Conservation (phyloP, 2,888 invertebrate genomes). For the Tetrapedia diversipes region DNA sequence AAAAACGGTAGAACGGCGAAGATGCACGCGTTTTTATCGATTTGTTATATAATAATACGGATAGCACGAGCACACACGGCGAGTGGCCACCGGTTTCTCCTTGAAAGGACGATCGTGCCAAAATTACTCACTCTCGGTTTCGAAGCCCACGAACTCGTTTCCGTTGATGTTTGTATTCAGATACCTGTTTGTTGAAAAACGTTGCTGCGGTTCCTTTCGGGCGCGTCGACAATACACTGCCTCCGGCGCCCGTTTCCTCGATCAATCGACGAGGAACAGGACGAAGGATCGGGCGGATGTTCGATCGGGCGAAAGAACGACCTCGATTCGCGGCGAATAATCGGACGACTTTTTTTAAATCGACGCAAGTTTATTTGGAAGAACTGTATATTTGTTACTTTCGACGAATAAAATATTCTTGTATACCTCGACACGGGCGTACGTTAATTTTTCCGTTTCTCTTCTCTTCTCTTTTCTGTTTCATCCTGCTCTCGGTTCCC, state of each 20-base stretch:
- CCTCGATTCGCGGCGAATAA: slow-evolving; percentile 52
- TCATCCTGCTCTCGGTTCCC: too few relatives aligned
- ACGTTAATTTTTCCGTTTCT: slow-evolving; percentile 2
- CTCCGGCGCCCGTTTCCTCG: slow-evolving; percentile 23
- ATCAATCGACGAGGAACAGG: background rate
- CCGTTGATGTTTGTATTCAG: slow-evolving; percentile 62
- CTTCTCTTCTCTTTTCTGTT: too few relatives aligned
- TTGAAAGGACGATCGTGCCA: slow-evolving; percentile 77
- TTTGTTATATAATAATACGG: slow-evolving; percentile 68
- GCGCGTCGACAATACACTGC: slow-evolving; percentile 73
- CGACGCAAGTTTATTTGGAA: slow-evolving; percentile 78
- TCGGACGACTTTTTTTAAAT: slow-evolving; percentile 62
- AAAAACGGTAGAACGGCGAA: background rate
- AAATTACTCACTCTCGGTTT: slow-evolving; percentile 75
- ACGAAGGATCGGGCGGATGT: slow-evolving; percentile 7
- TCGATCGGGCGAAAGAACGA: slow-evolving; percentile 47
- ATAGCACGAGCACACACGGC: slow-evolving; percentile 63
- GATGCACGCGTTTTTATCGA: slow-evolving; percentile 52
- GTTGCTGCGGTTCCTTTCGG: slow-evolving; percentile 55
- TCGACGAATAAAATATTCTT: slow-evolving; percentile 83
- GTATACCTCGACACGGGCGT: slow-evolving; percentile 76
- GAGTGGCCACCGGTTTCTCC: slow-evolving; percentile 74
- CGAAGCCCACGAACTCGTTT: slow-evolving; percentile 45
- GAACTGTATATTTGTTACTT: slow-evolving; percentile 83
- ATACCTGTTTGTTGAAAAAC: slow-evolving; percentile 59